These are phyloP conservation scores for Aphis gossypii DNA, from an alignment of 1,140 invertebrate species.

Conservation along the genomic window DNA sequence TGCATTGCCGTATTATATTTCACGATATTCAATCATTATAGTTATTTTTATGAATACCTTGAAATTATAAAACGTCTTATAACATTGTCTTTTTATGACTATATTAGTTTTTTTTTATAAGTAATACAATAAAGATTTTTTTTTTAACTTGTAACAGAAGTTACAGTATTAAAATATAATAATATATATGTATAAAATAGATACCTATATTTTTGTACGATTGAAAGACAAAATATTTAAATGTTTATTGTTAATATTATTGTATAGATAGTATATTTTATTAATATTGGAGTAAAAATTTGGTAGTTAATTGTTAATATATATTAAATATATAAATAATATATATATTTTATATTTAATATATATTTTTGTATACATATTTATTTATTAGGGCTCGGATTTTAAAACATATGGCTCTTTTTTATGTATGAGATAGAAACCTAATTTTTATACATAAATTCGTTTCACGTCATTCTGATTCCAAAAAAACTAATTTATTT, in stretches of 20 bases:
- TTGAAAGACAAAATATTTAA: not conserved
- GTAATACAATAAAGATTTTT: not conserved
- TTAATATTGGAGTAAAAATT: not conserved
- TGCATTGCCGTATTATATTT: not conserved
- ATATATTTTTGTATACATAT: no score
- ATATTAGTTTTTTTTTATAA: not conserved
- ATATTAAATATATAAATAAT: no score
- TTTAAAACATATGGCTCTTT: no score
- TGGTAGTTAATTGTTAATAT: not conserved
- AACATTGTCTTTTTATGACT: not conserved
- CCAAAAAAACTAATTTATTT: no score
- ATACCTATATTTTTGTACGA: not conserved
- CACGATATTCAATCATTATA: not conserved
- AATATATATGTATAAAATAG: not conserved
- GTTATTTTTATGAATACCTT: not conserved
- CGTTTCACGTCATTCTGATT: no score
- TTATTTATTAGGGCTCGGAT: no score
- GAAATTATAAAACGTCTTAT: not conserved
- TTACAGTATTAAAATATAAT: not conserved
- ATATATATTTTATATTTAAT: no score
- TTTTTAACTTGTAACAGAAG: not conserved
- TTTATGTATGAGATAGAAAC: no score
- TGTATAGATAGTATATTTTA: not conserved
- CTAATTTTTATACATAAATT: no score
- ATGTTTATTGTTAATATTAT: not conserved